Base-by-base conservation (phyloP, 2,113 vertebrate species). In the Gallinago paraguaiae region DNA sequence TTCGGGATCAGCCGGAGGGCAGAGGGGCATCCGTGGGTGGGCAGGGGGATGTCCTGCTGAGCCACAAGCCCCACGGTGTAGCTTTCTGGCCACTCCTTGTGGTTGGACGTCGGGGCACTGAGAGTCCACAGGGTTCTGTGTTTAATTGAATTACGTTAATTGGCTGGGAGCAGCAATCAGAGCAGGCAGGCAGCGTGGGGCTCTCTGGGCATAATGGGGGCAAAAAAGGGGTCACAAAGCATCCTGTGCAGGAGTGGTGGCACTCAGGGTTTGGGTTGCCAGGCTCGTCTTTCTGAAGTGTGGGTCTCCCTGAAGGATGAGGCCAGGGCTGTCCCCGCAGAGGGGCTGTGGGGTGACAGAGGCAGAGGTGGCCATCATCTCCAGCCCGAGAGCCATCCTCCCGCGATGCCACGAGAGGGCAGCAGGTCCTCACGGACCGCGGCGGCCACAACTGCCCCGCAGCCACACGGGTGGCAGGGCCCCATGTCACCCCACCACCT, bases 381-480 rank as follows among this genome's bases (percentile, higher is more conserved):
- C 27, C 37, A 25, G 54, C 53, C 81, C 76, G 18, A n/a, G 96
- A 95, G 94, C 95, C 82, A 65, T 94, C 92, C 77, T 48, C 60
- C 61, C 20, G 80, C 61, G 28, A 6, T 13, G 83, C 64, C 98
- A 95, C 97, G 97, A 98, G 98, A 97, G 98, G 98, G 98, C 97
- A 98, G 98, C 97, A 98, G 93, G 86, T 46, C 95, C 88, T 82
- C 91, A 82, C 86, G 79, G 70, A 97, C 85, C 50, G 25, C 9
- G 1, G 4, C 11, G 87, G 68, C 17, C 77, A 25, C 30, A n/a
- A 12, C 50, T 85, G 92, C 90, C 89, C 92, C 80, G 17, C 41
- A 10, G 60, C 43, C 65, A 46, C 12, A 7, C 77, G 15, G 25
- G 37, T 22, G 75, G 39, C 67, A 16, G 35, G 24, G 25, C 51